Conservation (phyloP, 2,797 vertebrate species). For the Chiloscyllium punctatum region DNA sequence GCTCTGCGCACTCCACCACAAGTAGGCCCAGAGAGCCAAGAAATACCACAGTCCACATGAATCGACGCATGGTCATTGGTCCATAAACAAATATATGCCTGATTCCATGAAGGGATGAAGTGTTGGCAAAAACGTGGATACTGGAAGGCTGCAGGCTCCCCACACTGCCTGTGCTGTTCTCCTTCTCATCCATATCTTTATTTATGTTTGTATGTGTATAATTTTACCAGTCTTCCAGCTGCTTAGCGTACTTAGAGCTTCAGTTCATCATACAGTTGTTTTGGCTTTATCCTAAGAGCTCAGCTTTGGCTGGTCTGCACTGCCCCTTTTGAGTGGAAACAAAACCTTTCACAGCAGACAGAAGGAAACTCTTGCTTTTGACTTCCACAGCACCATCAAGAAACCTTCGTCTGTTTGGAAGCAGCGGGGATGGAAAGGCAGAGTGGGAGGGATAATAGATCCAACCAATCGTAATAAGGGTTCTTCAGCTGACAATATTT, state of each 20-base stretch:
- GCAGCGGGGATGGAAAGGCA: conserved; percentile 73
- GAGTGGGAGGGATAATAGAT: conserved; percentile 59
- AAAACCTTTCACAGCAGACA: conserved; percentile 50
- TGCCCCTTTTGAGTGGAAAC: conserved; percentile 59
- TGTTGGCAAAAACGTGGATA: conserved; percentile 86
- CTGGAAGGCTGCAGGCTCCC: conserved; percentile 75
- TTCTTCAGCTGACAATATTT: conserved; percentile 58
- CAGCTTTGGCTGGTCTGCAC: conserved; percentile 45
- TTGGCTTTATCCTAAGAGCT: conserved; percentile 43
- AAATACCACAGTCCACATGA: conserved; percentile 84
- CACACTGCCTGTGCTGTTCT: conserved; percentile 81
- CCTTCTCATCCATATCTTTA: conserved; percentile 86
- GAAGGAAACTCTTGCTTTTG: conserved; percentile 69
- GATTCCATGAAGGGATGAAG: conserved; percentile 86
- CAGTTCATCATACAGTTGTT: conserved; percentile 40
- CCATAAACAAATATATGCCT: conserved; percentile 85
- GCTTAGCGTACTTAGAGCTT: conserved; percentile 40
- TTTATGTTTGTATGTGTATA: conserved; percentile 43
- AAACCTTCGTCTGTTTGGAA: conserved; percentile 69
- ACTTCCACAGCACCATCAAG: conserved; percentile 65
- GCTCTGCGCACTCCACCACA: conserved; percentile 81
- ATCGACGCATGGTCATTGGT: conserved; percentile 70
- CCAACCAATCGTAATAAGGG: conserved; percentile 73
- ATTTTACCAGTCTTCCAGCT: conserved; percentile 45
- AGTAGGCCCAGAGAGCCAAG: conserved; percentile 81